phyloP scores from a whole-genome alignment of 2,888 invertebrate genomes.

The Perithous albicinctus region DNA sequence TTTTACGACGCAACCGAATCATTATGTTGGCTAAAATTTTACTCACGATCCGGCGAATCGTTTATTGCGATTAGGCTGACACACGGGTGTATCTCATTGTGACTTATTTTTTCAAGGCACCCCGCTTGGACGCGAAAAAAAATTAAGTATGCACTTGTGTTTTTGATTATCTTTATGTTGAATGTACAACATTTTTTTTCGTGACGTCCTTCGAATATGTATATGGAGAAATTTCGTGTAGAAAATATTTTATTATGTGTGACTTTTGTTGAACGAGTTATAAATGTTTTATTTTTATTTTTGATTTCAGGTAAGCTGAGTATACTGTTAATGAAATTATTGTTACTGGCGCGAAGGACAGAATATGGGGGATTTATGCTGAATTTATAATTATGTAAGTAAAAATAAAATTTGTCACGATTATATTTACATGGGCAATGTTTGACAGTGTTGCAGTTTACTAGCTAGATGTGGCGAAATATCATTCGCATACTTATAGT shows the following conservation, averaged over 20 bases:
- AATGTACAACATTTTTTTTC: too few relatives aligned
- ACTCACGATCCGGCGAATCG: conserved; percentile 11
- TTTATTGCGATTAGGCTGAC: conserved; percentile 17
- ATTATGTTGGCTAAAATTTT: conserved; percentile 25
- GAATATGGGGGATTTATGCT: not conserved
- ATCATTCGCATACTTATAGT: not conserved
- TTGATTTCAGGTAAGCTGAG: conserved; percentile 60
- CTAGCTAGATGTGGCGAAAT: not conserved
- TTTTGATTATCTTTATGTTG: not conserved
- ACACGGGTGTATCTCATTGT: conserved; percentile 6
- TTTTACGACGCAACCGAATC: conserved; percentile 32
- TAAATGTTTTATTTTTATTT: conserved; percentile 17
- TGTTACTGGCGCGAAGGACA: not conserved
- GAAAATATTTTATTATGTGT: conserved; percentile 6
- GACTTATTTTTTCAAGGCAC: not conserved
- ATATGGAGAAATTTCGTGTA: too few relatives aligned
- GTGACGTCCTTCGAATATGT: too few relatives aligned
- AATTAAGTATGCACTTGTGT: not conserved
- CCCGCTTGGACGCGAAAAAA: not conserved
- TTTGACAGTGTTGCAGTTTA: not conserved
- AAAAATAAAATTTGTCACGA: not conserved
- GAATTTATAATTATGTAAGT: conserved; percentile 12
- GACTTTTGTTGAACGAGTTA: conserved; percentile 12
- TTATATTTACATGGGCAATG: not conserved
- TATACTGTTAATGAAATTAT: not conserved